Evolutionary conservation across 2,888 invertebrate genomes (phyloP), one percentile per base, ranked within the genome.

Genomic region (Gymnoscelis rufifasciata): DNA sequence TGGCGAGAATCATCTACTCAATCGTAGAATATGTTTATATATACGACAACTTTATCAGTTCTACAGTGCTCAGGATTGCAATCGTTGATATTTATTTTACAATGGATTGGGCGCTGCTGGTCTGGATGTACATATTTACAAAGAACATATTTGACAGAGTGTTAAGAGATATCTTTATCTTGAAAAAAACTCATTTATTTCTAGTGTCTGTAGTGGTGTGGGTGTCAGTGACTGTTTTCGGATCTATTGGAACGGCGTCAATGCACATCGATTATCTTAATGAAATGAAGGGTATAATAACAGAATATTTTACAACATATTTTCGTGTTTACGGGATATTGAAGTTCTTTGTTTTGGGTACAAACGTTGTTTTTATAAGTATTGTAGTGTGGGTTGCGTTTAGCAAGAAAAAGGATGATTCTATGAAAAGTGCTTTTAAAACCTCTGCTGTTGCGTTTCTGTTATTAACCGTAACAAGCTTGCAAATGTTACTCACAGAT

Each of bases 91-190:
- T 35, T n/a, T 19, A 35, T 7, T 10, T 7, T 7, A 15, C 10
- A 14, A 47, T 38, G 0, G 43, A 47, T n/a, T 8, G 13, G 10
- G 42, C 29, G 0, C 24, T 43, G 0, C 10, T 43, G 0, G 15
- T 38, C n/a, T 47, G 42, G 38, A 47, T 43, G 47, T 42, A 38
- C 26, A 11, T 43, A 7, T 47, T 43, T 12, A 29, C 42, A 12
- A 47, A 38, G 35, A 38, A 43, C 12, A 10, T 47, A 7, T 38
- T 35, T 23, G 7, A 15, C 12, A 47, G 43, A 38, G 15, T 41
- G 29, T 7, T 47, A 19, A n/a, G 29, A 35, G 37, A 47, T 6
- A 42, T 47, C 10, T 38, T 47, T 7, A 15, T 8, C 12, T 1
- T 15, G 12, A 29, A 35, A 1, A 33, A 35, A 35, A 7, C 13